Percentiles rank a stretch among this genome's conserved stretches.
phyloP scores from a whole-genome alignment of 2,797 vertebrate species.

The Lateolabrax maculatus region DNA sequence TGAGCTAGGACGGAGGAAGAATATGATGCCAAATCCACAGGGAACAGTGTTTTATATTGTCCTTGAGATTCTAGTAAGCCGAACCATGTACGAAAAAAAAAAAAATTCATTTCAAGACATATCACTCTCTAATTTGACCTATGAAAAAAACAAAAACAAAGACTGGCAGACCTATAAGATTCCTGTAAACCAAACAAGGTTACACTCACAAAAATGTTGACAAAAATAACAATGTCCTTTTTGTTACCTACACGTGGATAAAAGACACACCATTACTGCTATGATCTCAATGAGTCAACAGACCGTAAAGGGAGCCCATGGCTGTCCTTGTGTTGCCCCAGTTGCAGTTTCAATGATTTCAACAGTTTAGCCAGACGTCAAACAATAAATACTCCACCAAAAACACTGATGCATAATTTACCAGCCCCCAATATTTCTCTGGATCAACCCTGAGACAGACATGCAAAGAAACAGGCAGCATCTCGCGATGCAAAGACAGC shows the following conservation, averaged over 20 bases:
- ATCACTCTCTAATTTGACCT: conserved; percentile 4
- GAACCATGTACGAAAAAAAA: not conserved
- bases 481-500: conserved; percentile 4
- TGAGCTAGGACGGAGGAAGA: conserved; percentile 1
- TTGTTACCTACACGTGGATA: not conserved
- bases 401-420: conserved; percentile 73
- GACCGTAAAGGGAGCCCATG: conserved; percentile 22
- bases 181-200: conserved; percentile 5
- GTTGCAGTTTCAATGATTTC: conserved; percentile 44
- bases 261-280: not conserved
- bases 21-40: conserved; percentile 6
- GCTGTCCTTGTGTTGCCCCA: conserved; percentile 27
- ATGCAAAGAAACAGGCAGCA: not conserved
- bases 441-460: conserved; percentile 43
- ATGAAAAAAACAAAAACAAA: conserved; percentile 8
- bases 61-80: not conserved
- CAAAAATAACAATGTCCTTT: not conserved
- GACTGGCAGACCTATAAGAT: not conserved
- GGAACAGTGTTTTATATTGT: conserved; percentile 1
- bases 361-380: conserved; percentile 59
- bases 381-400: conserved; percentile 61
- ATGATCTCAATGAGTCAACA: conserved; percentile 15
- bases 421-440: conserved; percentile 45
- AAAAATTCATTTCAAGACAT: not conserved
- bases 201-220: not conserved